Conservation (phyloP, 2,797 vertebrate species). For the Pristis pectinata region DNA sequence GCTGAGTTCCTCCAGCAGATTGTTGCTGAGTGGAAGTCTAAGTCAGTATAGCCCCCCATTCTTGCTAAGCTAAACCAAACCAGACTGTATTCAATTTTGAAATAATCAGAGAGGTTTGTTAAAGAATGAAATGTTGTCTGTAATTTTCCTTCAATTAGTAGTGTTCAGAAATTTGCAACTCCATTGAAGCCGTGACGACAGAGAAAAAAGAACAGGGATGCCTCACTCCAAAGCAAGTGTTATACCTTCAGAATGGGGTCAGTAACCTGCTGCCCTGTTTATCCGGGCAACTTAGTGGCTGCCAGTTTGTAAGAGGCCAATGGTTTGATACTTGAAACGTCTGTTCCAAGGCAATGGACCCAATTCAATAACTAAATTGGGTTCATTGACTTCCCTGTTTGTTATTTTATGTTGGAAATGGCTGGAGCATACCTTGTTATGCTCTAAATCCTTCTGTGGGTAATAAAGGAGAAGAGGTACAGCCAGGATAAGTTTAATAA, state of each 20-base stretch:
- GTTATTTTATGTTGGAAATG: neutral
- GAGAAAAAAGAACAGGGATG: neutral
- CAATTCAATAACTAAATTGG: neutral
- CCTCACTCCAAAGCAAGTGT: neutral
- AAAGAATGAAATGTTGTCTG: neutral
- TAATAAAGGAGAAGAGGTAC: neutral
- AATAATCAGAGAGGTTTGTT: neutral
- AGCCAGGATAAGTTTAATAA: neutral
- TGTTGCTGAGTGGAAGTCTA: no score
- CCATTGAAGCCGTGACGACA: neutral
- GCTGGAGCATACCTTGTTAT: neutral
- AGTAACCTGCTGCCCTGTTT: neutral
- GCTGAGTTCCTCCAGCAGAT: no score
- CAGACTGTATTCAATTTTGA: neutral
- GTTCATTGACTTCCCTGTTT: neutral
- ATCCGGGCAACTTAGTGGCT: no score
- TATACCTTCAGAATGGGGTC: neutral
- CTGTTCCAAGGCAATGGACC: neutral
- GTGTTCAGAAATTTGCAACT: neutral
- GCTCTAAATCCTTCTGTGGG: neutral
- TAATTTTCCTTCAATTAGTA: neutral
- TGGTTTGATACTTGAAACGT: neutral
- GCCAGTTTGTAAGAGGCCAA: neutral
- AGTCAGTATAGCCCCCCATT: neutral
- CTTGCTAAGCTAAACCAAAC: neutral